These are phyloP conservation scores for Channa striata DNA, from an alignment of 2,797 vertebrate species.

Conservation along the genomic window DNA sequence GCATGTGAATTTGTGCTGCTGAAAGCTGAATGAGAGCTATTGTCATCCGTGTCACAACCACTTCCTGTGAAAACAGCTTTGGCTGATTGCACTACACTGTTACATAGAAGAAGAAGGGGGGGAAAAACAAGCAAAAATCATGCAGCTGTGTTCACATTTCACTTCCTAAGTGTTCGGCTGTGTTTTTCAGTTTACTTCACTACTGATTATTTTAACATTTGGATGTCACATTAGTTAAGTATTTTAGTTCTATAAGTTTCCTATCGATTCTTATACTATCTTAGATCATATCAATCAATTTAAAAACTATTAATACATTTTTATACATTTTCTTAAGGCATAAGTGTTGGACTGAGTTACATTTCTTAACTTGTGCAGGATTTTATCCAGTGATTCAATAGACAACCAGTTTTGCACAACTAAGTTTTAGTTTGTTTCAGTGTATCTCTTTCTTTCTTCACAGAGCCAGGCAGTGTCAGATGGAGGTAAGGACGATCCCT, in stretches of 20 bases:
- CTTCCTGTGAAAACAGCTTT: constrained; percentile 73
- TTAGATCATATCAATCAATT: not conserved
- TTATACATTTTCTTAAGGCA: not conserved
- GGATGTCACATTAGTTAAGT: not conserved
- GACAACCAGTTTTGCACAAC: too few relatives aligned
- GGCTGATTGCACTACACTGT: constrained; percentile 55
- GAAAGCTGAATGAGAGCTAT: constrained; percentile 74
- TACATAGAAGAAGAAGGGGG: constrained; percentile 5
- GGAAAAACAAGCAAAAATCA: constrained; percentile 8
- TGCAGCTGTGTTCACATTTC: constrained; percentile 60
- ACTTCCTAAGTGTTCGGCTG: constrained; percentile 51
- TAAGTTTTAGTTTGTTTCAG: not conserved
- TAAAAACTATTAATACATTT: not conserved
- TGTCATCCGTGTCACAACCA: constrained; percentile 65
- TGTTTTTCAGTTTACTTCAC: not conserved
- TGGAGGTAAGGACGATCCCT: constrained; percentile 89
- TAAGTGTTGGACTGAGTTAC: not conserved
- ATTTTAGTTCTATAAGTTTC: not conserved
- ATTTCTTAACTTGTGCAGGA: not conserved
- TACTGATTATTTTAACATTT: not conserved
- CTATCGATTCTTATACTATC: not conserved
- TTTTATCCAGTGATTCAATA: not conserved
- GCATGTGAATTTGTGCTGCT: constrained; percentile 18
- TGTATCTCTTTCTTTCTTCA: constrained; percentile 54
- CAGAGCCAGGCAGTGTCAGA: constrained; percentile 95